Conservation (phyloP, 2,888 invertebrate species). For the Hirtodrosophila duncani region DNA sequence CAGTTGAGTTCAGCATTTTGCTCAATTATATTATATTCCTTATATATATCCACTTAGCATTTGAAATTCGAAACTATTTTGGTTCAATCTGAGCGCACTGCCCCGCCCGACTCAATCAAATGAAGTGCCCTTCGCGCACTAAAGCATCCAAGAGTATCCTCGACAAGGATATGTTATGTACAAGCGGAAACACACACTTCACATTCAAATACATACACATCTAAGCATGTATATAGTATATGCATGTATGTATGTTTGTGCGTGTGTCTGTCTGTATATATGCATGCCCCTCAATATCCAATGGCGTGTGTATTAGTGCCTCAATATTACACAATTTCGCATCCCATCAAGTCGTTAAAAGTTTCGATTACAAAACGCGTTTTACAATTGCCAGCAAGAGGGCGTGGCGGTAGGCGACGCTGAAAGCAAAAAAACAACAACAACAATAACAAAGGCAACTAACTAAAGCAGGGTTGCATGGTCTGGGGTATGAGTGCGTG, state of each 20-base stretch:
- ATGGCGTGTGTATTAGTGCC: conserved; percentile 68
- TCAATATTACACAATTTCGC: conserved; percentile 69
- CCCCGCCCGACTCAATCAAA: conserved; percentile 39
- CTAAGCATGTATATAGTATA: conserved; percentile 10
- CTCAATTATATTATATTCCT: too few relatives aligned
- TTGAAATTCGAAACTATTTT: too few relatives aligned
- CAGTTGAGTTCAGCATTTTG: too few relatives aligned
- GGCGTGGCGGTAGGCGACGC: background rate
- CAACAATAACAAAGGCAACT: conserved; percentile 26
- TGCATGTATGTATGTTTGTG: conserved; percentile 9
- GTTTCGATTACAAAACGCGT: conserved; percentile 73
- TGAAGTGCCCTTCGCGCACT: conserved; percentile 47
- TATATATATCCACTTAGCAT: too few relatives aligned
- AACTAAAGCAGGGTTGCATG: too few relatives aligned
- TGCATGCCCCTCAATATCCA: conserved; percentile 33
- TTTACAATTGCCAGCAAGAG: conserved; percentile 59
- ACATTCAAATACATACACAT: conserved; percentile 20
- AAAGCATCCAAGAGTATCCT: conserved; percentile 67
- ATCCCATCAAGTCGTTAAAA: conserved; percentile 73
- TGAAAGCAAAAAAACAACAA: conserved; percentile 19
- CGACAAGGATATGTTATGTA: conserved; percentile 35
- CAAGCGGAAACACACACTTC: conserved; percentile 36
- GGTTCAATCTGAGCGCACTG: too few relatives aligned
- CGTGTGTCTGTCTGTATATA: conserved; percentile 14
- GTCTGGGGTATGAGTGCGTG: background rate